Evolutionary conservation across 2,797 vertebrate species (phyloP), one percentile per base, ranked within the genome.

Genomic region (Sparidentex hasta): DNA sequence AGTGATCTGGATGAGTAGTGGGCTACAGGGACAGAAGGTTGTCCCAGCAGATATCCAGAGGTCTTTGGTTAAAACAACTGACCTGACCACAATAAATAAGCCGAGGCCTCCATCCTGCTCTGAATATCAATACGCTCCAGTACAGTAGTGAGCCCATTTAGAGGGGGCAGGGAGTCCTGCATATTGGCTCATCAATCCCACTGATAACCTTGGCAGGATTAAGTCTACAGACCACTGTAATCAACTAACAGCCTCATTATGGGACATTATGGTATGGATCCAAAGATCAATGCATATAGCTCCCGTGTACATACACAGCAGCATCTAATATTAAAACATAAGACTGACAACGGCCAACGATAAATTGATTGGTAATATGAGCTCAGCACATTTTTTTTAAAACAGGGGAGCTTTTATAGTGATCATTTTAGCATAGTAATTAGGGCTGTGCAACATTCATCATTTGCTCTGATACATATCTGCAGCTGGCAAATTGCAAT

Each of bases 181-280:
- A 78, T 71, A 89, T 76, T 79, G 86, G 84, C 84, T 89, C 91
- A 94, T 94, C 91, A 91, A 93, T 93, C 86, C 84, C 63, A 87
- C 89, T 91, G 90, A 94, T 90, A 90, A 90, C 90, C 86, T 78
- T 82, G 87, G 83, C 88, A 90, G 89, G 90, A 92, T 91, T 87
- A 91, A 88, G 89, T 88, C 90, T 76, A 87, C 83, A 91, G 87
- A 87, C 82, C 86, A 83, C 88, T 88, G 90, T 92, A 94, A 94
- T 94, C 94, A 95, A 92, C 90, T 91, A 89, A 93, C 90, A 90
- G 92, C 81, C 92, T 93, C 93, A 93, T 94, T 95, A 95, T 82
- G 86, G 90, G 81, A 93, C 92, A 94, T 93, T 92, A 93, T 82
- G 86, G 78, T 93, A 95, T 94, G 68, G 93, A 95, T 95, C 88